phyloP scores from a whole-genome alignment of 2,888 invertebrate species.

The Oscheius sp. region DNA sequence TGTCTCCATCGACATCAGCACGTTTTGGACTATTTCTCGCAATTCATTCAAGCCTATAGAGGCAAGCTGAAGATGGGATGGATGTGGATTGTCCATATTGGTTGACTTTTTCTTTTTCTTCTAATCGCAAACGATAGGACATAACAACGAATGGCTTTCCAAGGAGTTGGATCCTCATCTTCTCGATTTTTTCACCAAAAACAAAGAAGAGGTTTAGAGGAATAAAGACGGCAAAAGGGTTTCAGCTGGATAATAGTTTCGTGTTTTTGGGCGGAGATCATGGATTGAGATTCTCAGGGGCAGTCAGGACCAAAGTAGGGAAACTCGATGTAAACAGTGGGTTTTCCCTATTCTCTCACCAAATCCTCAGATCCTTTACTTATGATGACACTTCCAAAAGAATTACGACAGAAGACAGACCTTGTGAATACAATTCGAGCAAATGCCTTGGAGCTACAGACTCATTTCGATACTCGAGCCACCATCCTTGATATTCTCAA shows the following conservation, averaged over 20 bases:
- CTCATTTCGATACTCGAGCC: slow-evolving; percentile 11
- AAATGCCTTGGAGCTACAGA: not conserved
- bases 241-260: slow-evolving; percentile 10
- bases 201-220: not conserved
- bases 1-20: slow-evolving; percentile 2
- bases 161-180: not conserved
- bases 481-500: slow-evolving; percentile 11
- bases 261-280: slow-evolving; percentile 13
- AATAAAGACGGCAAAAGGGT: not conserved
- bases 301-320: not conserved
- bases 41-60: not conserved
- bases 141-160: not conserved
- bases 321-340: not conserved
- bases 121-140: too few species aligned
- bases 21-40: not conserved
- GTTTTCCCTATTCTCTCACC: too few species aligned
- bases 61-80: not conserved
- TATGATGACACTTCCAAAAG: not conserved
- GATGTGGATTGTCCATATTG: not conserved
- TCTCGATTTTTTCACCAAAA: not conserved
- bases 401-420: not conserved
- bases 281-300: not conserved
- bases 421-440: not conserved
- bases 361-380: not conserved
- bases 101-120: too few species aligned